Evolutionary conservation across 1,140 invertebrate species (phyloP).

Genomic region (Delia radicum): DNA sequence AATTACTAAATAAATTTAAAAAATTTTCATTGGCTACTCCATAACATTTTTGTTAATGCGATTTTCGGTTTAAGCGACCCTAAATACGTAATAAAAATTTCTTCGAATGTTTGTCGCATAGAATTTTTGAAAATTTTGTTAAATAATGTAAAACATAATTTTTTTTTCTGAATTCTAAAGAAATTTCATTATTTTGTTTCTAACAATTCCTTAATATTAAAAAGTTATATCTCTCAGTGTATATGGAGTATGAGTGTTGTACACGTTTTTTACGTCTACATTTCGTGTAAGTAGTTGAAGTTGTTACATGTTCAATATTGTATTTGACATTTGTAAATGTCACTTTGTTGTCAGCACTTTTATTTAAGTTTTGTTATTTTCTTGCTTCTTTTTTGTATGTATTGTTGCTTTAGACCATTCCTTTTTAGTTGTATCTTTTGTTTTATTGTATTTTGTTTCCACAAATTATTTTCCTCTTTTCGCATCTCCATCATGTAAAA

Average conservation of each 20-base stretch:
- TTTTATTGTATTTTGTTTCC: not conserved
- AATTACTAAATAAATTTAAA: too few relatives aligned
- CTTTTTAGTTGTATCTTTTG: not conserved
- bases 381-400: not conserved
- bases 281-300: constrained; percentile 11
- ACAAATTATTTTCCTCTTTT: too few relatives aligned
- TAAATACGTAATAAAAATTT: not conserved
- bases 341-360: constrained; percentile 21
- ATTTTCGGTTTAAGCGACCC: not conserved
- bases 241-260: too few relatives aligned
- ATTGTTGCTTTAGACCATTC: not conserved
- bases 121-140: not conserved
- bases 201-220: too few relatives aligned
- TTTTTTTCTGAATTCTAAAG: too few relatives aligned
- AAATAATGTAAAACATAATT: too few relatives aligned
- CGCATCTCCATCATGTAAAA: not conserved
- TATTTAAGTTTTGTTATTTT: constrained; percentile 3
- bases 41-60: too few relatives aligned
- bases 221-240: too few relatives aligned
- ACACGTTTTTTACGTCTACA: not conserved
- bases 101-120: too few relatives aligned
- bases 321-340: constrained; percentile 21
- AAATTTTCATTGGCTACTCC: too few relatives aligned
- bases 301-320: constrained; percentile 20
- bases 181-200: too few relatives aligned